These are phyloP conservation scores for Danio albolineatus DNA, from an alignment of 2,797 vertebrate species.

Conservation along the genomic window DNA sequence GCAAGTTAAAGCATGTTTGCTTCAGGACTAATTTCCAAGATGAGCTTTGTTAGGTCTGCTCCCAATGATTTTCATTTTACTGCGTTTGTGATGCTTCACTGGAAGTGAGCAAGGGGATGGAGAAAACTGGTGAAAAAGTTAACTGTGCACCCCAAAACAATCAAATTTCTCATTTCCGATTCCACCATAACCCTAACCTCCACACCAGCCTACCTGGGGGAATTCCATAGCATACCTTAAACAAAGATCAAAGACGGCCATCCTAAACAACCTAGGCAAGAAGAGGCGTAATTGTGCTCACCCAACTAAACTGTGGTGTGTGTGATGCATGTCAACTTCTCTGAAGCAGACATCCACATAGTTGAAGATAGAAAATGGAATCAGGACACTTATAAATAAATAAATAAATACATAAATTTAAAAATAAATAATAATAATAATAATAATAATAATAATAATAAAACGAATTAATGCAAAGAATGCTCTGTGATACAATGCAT, in stretches of 20 bases:
- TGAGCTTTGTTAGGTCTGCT: conserved; percentile 1
- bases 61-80: conserved; percentile 20
- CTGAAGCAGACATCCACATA: not conserved
- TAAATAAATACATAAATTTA: too few relatives aligned
- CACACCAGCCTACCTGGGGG: not conserved
- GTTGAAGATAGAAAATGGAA: too few relatives aligned
- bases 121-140: too few relatives aligned
- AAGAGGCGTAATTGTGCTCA: not conserved
- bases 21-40: conserved; percentile 15
- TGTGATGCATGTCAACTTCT: conserved; percentile 31
- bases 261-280: not conserved
- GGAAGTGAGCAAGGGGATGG: too few relatives aligned
- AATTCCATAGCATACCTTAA: not conserved
- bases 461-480: too few relatives aligned
- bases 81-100: not conserved
- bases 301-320: conserved; percentile 1
- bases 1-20: conserved; percentile 52
- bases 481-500: too few relatives aligned
- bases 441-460: too few relatives aligned
- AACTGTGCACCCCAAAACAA: too few relatives aligned
- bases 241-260: not conserved
- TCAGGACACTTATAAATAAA: too few relatives aligned
- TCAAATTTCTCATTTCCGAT: too few relatives aligned
- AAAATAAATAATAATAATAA: too few relatives aligned
- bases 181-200: not conserved